Evolutionary conservation across 2,113 vertebrate species (phyloP), one percentile per base, ranked within the genome.

Genomic region (Callopanchax toddi): DNA sequence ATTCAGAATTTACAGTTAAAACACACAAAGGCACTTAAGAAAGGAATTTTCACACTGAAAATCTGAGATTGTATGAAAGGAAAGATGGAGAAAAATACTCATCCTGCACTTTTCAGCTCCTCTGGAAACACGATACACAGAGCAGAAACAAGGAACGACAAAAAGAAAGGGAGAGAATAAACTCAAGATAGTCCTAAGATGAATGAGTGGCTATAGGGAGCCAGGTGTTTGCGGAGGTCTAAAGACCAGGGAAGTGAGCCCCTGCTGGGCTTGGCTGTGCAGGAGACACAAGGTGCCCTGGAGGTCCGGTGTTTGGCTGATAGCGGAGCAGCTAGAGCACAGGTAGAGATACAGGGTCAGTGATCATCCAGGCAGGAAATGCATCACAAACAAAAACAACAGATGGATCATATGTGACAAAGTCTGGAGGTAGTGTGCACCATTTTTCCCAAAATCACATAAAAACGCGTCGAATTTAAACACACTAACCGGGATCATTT

Each of bases 361-460:
- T 89, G 48, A 82, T 71, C 64, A 79, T 79, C 58, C 63, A 85
- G 58, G 54, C 60, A 67, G 64, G 68, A 37, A 80, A 73, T 54
- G 74, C 16, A 55, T 63, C 13, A 79, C 60, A 68, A 71, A 26
- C 51, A 62, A 56, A 60, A 53, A 45, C 32, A 37, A 37, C 17
- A 5, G 5, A 52, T 67, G 29, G 37, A 34, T 11, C 37, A 15
- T 61, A 6, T 66, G 53, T 64, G 44, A 54, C 60, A 64, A 55
- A 63, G 58, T 56, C 58, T 42, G 64, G 67, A 18, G 56, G 79
- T 63, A 60, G 67, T 91, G 91, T 91, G 80, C 89, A 87, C 83
- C 45, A 62, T 91, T 92, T 93, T 90, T 83, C 73, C 56, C 74
- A 90, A 93, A 93, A 93, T 93, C 88, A 91, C 90, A 91, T 90